These are phyloP conservation scores for Ostrea edulis DNA, from an alignment of 1,140 invertebrate species.

Conservation along the genomic window DNA sequence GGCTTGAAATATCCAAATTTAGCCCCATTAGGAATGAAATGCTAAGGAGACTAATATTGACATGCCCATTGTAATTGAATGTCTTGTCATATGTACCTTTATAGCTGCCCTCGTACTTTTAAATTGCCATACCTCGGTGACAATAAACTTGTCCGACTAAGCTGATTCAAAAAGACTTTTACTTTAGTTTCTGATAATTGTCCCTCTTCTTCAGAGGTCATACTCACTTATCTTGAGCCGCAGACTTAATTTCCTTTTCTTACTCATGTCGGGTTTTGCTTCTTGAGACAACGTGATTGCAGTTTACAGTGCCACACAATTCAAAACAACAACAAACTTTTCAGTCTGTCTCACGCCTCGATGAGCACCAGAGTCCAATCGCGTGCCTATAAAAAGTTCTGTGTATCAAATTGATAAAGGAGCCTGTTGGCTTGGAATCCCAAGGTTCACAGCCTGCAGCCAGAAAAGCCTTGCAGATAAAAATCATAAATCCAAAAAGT, in stretches of 20 bases:
- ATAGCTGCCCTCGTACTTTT: not conserved
- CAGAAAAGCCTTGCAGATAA: conserved; percentile 2
- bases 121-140: not conserved
- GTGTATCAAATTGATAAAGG: conserved; percentile 4
- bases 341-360: not conserved
- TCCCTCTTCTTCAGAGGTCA: not conserved
- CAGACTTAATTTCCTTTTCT: conserved; percentile 69
- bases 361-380: not conserved
- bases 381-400: not conserved
- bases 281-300: conserved; percentile 15
- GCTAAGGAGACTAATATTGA: no score
- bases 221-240: conserved; percentile 69
- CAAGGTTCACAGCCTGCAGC: conserved; percentile 3
- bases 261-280: conserved; percentile 43
- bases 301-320: not conserved
- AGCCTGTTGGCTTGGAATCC: not conserved
- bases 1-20: no score
- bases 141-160: not conserved
- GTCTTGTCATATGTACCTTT: not conserved
- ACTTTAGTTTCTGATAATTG: not conserved
- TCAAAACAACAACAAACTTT: conserved; percentile 22
- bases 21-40: no score
- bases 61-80: no score
- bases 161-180: no score
- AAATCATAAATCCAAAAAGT: conserved; percentile 1